Base-by-base conservation (phyloP, 2,797 vertebrate species). In the Kryptopterus vitreolus region DNA sequence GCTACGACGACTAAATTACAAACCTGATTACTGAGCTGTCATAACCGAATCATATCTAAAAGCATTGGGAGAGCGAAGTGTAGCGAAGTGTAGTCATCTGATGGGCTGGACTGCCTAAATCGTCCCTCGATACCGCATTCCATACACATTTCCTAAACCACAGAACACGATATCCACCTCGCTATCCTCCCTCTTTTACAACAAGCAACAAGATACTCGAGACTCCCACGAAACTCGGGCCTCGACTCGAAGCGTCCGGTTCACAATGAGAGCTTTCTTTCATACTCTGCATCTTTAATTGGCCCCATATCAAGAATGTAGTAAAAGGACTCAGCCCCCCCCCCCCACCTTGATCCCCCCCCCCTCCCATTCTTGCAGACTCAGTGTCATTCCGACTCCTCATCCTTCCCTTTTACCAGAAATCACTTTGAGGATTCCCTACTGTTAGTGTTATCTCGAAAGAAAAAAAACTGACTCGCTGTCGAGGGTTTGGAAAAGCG, bases 321-420 rank as follows among this genome's bases (percentile, higher is more conserved):
- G 61, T 82, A 80, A 83, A 85, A 82, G 70, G 78, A 82, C 78
- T 86, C 83, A 74, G 81, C 78, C 78, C 82, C 83, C 70, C 74
- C 77, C 71, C 74, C 77, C 52, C 70, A 77, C 83, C 81, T 87
- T 88, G n/a, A n/a, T n/a, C n/a, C n/a, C n/a, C n/a, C n/a, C n/a
- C n/a, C n/a, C 2, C 3, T 29, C 85, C 76, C 48, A 2, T 83
- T 81, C 85, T 85, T 74, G 66, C 65, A 53, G 61, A 43, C 70
- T 61, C 38, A 26, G 70, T 89, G 82, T 84, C 89, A 90, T 89
- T 90, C 88, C 88, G 86, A 86, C 86, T 87, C 81, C 82, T 48
- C 78, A 83, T 86, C 18, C 70, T 61, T 57, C 43, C 61, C 35
- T 46, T 76, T 83, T 71, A 43, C 57, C 13, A 46, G 24, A 53